phyloP scores from a whole-genome alignment of 2,888 invertebrate species.

The Polylopha cassiicola region DNA sequence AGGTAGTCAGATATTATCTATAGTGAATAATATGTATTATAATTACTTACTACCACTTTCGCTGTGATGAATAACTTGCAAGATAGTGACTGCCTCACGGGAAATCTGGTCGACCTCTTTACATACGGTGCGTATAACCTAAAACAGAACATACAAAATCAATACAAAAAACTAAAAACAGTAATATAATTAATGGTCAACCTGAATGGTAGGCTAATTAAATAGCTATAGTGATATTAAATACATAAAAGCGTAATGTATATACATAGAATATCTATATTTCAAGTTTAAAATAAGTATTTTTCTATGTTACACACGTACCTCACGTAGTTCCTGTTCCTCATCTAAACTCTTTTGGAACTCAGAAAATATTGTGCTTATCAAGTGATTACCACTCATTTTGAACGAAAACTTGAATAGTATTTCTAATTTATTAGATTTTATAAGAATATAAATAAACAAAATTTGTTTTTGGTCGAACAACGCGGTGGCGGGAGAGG shows the following conservation, averaged over 20 bases:
- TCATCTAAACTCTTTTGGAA: conserved; percentile 87
- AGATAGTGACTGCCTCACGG: conserved; percentile 85
- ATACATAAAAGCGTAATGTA: too few relatives aligned
- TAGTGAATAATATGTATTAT: background rate
- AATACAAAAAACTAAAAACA: background rate
- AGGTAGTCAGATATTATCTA: background rate
- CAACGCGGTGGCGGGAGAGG: background rate
- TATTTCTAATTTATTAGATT: background rate
- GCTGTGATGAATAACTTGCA: conserved; percentile 90
- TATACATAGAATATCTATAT: too few relatives aligned
- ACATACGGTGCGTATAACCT: conserved; percentile 83
- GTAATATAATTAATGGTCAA: too few relatives aligned
- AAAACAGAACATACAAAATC: conserved; percentile 25
- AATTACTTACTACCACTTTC: conserved; percentile 79
- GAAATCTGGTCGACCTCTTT: conserved; percentile 87
- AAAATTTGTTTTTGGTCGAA: conserved; percentile 3
- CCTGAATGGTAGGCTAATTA: too few relatives aligned
- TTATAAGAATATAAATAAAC: conserved; percentile 12
- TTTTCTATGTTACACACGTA: conserved; percentile 52
- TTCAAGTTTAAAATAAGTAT: too few relatives aligned
- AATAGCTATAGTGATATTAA: too few relatives aligned
- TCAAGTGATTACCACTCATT: conserved; percentile 57
- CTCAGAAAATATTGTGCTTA: conserved; percentile 81
- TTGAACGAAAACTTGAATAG: too few relatives aligned
- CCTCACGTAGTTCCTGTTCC: conserved; percentile 90